phyloP scores from a whole-genome alignment of 2,113 vertebrate species.

The Lagopus muta region DNA sequence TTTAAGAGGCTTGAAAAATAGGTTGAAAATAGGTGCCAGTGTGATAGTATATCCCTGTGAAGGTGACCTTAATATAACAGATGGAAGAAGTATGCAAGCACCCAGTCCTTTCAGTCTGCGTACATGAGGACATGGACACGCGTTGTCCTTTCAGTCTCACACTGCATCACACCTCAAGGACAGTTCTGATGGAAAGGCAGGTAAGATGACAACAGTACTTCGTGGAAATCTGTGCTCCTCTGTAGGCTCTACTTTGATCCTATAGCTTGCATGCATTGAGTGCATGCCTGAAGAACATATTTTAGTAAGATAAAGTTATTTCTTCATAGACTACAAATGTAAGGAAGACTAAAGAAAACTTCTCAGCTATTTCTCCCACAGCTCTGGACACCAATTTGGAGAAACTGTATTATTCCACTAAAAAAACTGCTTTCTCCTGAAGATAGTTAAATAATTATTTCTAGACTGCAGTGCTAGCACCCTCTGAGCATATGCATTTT shows the following conservation, averaged over 20 bases:
- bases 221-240: slow-evolving; percentile 1
- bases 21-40: slow-evolving; percentile 25
- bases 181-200: slow-evolving; percentile 37
- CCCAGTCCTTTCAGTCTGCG: neutral
- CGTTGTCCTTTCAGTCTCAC: neutral
- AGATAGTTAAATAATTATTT: neutral
- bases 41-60: slow-evolving; percentile 24
- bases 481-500: neutral
- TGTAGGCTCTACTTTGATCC: neutral
- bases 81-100: neutral
- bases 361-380: neutral
- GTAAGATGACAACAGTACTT: neutral
- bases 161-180: neutral
- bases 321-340: neutral
- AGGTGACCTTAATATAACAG: slow-evolving; percentile 50
- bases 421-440: neutral
- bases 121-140: neutral
- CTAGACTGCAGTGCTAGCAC: neutral
- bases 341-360: neutral
- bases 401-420: neutral
- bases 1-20: slow-evolving; percentile 66
- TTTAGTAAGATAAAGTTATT: neutral
- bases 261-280: neutral
- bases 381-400: neutral
- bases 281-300: neutral